phyloP scores from a whole-genome alignment of 35 echinoderm and acorn worm species.

The Amphiura filiformis region DNA sequence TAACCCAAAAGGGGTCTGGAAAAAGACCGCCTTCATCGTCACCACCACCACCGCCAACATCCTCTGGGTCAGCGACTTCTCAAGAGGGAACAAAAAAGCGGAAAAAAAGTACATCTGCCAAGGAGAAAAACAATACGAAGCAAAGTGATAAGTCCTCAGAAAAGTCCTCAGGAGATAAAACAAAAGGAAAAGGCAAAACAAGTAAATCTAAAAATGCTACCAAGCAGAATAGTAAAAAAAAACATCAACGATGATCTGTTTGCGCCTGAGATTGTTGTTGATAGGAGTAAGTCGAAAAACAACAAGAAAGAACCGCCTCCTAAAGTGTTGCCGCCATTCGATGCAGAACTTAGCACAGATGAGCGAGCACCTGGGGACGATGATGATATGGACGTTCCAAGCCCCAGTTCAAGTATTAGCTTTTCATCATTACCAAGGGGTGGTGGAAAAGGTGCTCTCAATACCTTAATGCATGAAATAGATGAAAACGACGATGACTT shows the following conservation, averaged over 20 bases:
- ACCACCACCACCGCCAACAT: slow-evolving; percentile 18
- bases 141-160: slow-evolving; percentile 37
- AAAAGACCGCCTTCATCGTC: slow-evolving; percentile 27
- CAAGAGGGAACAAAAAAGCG: slow-evolving; percentile 65
- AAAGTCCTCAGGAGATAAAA: slow-evolving; percentile 30
- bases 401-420: slow-evolving; percentile 84
- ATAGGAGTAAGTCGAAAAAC: slow-evolving; percentile 44
- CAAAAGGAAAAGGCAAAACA: slow-evolving; percentile 33
- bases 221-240: slow-evolving; percentile 21
- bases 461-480: slow-evolving; percentile 82
- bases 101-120: slow-evolving; percentile 69
- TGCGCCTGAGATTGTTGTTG: slow-evolving; percentile 65
- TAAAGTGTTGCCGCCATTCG: slow-evolving; percentile 86
- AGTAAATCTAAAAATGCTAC: slow-evolving; percentile 45
- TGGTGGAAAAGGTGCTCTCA: slow-evolving; percentile 60
- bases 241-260: slow-evolving; percentile 56
- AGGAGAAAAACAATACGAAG: slow-evolving; percentile 24
- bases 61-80: background rate
- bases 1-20: slow-evolving; percentile 24
- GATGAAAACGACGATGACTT: slow-evolving; percentile 75
- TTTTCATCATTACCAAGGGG: slow-evolving; percentile 81
- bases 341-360: slow-evolving; percentile 82
- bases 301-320: slow-evolving; percentile 32
- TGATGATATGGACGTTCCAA: slow-evolving; percentile 37
- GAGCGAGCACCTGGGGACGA: slow-evolving; percentile 38